A percentile compares a stretch with the other conserved stretches of the same genome.
phyloP scores from a whole-genome alignment of 2,888 invertebrate genomes.

The Platycnemis pennipes region DNA sequence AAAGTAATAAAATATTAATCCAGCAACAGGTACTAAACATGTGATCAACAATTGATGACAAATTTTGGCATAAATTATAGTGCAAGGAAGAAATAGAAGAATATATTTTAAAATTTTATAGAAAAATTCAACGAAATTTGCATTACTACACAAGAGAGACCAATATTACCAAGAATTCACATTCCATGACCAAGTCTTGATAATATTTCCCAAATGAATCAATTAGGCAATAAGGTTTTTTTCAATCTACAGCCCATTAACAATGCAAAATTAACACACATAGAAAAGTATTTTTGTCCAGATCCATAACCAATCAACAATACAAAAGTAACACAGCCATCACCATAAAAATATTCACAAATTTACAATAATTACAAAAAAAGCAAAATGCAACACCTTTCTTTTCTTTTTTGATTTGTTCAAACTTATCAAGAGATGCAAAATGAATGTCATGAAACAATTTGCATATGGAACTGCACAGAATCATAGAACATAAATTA shows the following conservation, averaged over 20 bases:
- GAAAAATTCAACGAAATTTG: not conserved
- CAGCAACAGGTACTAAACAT: too few relatives aligned
- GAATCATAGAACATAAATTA: not conserved
- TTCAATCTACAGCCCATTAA: not conserved
- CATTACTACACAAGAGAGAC: not conserved
- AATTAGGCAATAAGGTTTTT: not conserved
- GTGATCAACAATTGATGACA: too few relatives aligned
- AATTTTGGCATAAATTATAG: too few relatives aligned
- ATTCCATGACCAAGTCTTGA: not conserved
- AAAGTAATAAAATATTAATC: too few relatives aligned
- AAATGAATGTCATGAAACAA: conserved; percentile 8
- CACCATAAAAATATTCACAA: conserved; percentile 34
- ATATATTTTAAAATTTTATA: not conserved
- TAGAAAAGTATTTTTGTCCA: too few relatives aligned
- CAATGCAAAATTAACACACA: conserved; percentile 13
- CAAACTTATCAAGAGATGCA: not conserved
- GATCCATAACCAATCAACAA: conserved; percentile 2
- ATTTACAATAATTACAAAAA: conserved; percentile 51
- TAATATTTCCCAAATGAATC: not conserved
- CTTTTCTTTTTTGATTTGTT: not conserved
- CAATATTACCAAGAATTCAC: not conserved
- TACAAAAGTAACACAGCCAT: conserved; percentile 6
- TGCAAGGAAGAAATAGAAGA: not conserved
- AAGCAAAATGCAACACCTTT: not conserved
- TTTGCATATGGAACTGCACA: not conserved